Percentiles rank a stretch among this genome's conserved stretches.
Conservation (phyloP, 2,888 invertebrate genomes). For the Cheilosia urbana region DNA sequence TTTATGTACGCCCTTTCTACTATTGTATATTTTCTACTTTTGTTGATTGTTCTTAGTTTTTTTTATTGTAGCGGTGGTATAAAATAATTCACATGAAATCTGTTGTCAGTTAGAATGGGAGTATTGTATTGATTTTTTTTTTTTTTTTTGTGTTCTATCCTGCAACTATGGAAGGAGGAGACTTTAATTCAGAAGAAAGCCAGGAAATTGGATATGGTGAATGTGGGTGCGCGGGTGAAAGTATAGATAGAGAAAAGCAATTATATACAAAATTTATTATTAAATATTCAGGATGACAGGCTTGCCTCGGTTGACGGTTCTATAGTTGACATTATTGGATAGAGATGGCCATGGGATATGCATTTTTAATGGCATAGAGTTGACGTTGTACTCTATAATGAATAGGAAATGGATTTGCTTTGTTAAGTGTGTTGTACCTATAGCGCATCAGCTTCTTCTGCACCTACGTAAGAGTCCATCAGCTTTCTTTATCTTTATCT, state of each 20-base stretch:
- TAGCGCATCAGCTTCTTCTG: neutral
- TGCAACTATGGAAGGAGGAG: conserved; percentile 4
- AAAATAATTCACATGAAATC: conserved; percentile 29
- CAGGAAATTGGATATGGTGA: neutral
- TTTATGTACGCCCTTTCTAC: conserved; percentile 24
- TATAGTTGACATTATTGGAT: neutral
- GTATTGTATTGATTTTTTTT: conserved; percentile 30
- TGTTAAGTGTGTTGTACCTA: neutral
- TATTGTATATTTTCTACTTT: conserved; percentile 31
- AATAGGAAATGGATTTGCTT: neutral
- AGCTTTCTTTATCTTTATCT: too few relatives aligned
- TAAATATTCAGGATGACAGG: conserved; percentile 23
- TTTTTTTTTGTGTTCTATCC: neutral
- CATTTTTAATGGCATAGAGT: conserved; percentile 1
- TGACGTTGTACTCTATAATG: neutral
- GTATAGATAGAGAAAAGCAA: neutral
- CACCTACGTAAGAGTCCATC: too few relatives aligned
- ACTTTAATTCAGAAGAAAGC: conserved; percentile 6
- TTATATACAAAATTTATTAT: conserved; percentile 33
- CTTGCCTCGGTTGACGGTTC: neutral
- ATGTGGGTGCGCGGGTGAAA: too few relatives aligned
- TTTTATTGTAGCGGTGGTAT: conserved; percentile 15
- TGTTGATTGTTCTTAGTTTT: conserved; percentile 29
- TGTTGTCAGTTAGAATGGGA: conserved; percentile 18
- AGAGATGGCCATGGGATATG: neutral